phyloP scores from a whole-genome alignment of 2,888 invertebrate species.

The Balanococcus diminutus region DNA sequence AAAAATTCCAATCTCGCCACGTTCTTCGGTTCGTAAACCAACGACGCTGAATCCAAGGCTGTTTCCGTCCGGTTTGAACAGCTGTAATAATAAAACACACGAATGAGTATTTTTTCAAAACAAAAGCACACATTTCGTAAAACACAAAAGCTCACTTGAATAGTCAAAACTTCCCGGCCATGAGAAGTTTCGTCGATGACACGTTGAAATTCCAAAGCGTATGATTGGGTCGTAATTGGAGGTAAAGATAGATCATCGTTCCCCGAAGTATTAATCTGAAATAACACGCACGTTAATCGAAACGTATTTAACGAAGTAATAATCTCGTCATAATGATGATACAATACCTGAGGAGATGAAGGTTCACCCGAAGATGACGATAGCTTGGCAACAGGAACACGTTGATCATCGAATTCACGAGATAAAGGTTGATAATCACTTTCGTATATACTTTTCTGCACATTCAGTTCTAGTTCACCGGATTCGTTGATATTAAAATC shows the following conservation, averaged over 20 bases:
- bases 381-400: conserved; percentile 73
- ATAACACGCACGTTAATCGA: conserved; percentile 38
- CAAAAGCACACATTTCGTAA: not conserved
- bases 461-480: conserved; percentile 70
- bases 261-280: conserved; percentile 63
- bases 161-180: conserved; percentile 67
- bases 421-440: conserved; percentile 57
- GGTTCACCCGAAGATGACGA: conserved; percentile 63
- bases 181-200: conserved; percentile 67
- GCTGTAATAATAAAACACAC: conserved; percentile 60
- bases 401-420: conserved; percentile 74
- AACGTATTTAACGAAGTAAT: not conserved
- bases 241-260: conserved; percentile 63
- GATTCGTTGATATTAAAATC: conserved; percentile 91
- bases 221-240: conserved; percentile 66
- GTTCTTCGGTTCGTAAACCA: conserved; percentile 68
- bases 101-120: not conserved
- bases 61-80: conserved; percentile 69
- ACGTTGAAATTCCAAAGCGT: conserved; percentile 66
- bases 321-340: no score
- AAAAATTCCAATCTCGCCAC: conserved; percentile 72
- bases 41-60: conserved; percentile 77
- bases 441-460: conserved; percentile 67
- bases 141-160: conserved; percentile 62
- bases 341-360: conserved; percentile 57